Evolutionary conservation across 2,113 vertebrate genomes (phyloP).

Genomic region (Nothocercus julius): DNA sequence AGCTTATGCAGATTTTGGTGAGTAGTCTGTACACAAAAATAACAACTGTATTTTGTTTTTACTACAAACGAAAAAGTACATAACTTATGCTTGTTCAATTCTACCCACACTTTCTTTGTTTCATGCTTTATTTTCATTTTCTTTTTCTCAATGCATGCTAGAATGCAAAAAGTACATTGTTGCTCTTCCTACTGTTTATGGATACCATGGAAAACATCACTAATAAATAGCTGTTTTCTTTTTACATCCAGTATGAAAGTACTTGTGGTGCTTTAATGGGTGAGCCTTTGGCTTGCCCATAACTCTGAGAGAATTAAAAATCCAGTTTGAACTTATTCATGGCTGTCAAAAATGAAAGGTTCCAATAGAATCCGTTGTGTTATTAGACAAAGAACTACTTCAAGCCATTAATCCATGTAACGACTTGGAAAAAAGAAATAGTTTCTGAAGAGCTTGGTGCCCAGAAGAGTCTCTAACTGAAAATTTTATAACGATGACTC

Average conservation of each 20-base stretch:
- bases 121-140: conserved; percentile 32
- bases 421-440: not conserved
- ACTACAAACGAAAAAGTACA: not conserved
- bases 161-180: not conserved
- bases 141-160: not conserved
- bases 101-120: conserved; percentile 29
- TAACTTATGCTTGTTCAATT: not conserved
- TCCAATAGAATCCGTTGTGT: not conserved
- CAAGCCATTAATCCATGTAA: not conserved
- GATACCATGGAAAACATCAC: not conserved
- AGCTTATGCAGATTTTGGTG: conserved; percentile 26
- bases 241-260: not conserved
- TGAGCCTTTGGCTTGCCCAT: not conserved
- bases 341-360: not conserved
- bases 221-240: conserved; percentile 3
- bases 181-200: not conserved
- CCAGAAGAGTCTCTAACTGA: not conserved
- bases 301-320: not conserved
- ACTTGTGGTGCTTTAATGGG: not conserved
- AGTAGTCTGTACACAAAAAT: conserved; percentile 13
- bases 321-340: not conserved
- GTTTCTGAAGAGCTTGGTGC: not conserved
- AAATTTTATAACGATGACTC: not conserved
- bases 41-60: conserved; percentile 44
- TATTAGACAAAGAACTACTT: not conserved